Evolutionary conservation across 2,888 invertebrate species (phyloP), one percentile per base, ranked within the genome.

Genomic region (Lycia hirtaria): DNA sequence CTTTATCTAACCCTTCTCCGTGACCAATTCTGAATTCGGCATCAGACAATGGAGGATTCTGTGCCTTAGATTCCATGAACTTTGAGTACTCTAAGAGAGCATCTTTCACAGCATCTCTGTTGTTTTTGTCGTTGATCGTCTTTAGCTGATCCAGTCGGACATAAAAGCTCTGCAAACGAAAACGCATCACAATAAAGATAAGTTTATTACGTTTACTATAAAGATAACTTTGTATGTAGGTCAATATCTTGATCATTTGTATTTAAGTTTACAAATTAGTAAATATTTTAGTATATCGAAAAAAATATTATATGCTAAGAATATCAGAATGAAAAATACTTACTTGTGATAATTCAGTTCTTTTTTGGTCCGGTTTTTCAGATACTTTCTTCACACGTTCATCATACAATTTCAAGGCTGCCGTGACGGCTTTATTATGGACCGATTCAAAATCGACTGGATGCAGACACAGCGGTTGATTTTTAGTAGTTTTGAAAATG

Each of bases 11-110:
- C 10, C 26, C 56, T 5, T 14, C 19, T 1, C 45, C 38, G 24
- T 56, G 50, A 1, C 22, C 50, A 9, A 15, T 2, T 15, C 9
- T 43, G 20, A 56, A 56, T 1, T 38, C 32, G 14, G 15, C 26
- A 12, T 56, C 56, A 15, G 56, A 44, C 0, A 56, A 38, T 3
- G 56, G 56, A 1, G 56, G 56, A 32, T 37, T 45, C n/a, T 40
- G 17, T 0, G 48, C 43, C 24, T 55, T 55, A 3, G 43, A 30
- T 41, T 49, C 55, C 49, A 55, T 49, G 15, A 49, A 43, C 30
- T 33, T 55, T 30, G n/a, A 43, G 24, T 49, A 55, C 3, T 49
- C 35, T 9, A 9, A 5, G 7, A 37, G 55, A 10, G 41, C 19
- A 32, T 55, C 55, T 37, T 43, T 55, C 15, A 55, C 37, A 0